Percentiles rank a stretch among this genome's conserved stretches.
Evolutionary conservation across 2,113 vertebrate genomes (phyloP).

Genomic region (Pterocles orientalis): DNA sequence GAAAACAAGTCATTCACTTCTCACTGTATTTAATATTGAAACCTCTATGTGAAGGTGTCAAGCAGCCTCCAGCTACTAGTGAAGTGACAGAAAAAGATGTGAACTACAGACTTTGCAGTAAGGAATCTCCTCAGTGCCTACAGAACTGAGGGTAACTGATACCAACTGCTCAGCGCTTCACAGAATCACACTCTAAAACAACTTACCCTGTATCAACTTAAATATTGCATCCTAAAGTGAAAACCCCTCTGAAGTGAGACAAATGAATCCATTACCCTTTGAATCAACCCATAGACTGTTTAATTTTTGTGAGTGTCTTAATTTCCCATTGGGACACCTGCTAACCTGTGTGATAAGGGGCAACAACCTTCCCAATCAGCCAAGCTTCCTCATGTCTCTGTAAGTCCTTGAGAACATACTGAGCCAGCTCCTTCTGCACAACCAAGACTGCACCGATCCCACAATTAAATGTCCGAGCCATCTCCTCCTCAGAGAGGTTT

Average conservation of each 20-base stretch:
- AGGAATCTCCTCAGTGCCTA: background rate
- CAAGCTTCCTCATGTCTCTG: slow-evolving; percentile 82
- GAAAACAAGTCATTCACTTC: background rate
- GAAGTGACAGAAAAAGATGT: background rate
- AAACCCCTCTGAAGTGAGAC: background rate
- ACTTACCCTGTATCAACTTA: background rate
- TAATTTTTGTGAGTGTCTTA: background rate
- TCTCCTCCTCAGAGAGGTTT: slow-evolving; percentile 81
- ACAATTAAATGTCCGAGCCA: slow-evolving; percentile 86
- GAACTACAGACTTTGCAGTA: background rate
- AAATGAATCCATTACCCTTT: background rate
- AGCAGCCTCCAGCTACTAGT: background rate
- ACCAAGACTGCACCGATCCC: slow-evolving; percentile 84
- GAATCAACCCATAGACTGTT: background rate
- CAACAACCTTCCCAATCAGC: slow-evolving; percentile 83
- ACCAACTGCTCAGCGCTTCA: background rate
- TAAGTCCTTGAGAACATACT: slow-evolving; percentile 79
- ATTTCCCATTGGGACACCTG: background rate
- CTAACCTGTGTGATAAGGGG: slow-evolving; percentile 76
- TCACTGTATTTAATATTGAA: background rate
- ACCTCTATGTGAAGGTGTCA: background rate
- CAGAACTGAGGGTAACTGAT: background rate
- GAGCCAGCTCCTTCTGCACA: slow-evolving; percentile 76
- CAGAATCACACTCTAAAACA: background rate
- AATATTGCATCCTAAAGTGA: background rate